Evolutionary conservation across 1,140 invertebrate genomes (phyloP).

Genomic region (Drosophila oshimai): DNA sequence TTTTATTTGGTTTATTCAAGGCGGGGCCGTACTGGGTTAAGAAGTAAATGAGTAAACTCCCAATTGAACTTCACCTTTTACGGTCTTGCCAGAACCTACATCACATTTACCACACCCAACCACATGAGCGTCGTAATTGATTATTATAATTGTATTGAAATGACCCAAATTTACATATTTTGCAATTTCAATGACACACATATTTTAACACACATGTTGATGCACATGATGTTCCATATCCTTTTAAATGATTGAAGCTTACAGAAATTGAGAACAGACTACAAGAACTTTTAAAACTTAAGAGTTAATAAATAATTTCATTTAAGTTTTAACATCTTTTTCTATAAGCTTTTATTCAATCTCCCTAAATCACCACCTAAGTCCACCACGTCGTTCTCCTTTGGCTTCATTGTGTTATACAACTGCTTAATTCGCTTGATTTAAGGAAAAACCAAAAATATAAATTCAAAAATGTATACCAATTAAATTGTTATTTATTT

Average conservation of each 20-base stretch:
- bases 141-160: constrained; percentile 6
- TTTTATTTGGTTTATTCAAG: not conserved
- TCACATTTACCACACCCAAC: not conserved
- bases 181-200: constrained; percentile 23
- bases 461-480: not conserved
- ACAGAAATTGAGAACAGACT: not conserved
- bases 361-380: not conserved
- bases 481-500: not conserved
- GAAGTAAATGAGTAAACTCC: not conserved
- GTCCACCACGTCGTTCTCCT: not conserved
- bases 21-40: not conserved
- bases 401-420: constrained; percentile 32
- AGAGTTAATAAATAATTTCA: not conserved
- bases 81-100: not conserved
- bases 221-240: constrained; percentile 20
- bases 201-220: not conserved
- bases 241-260: not conserved
- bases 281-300: not conserved
- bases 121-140: constrained; percentile 35
- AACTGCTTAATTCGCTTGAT: constrained; percentile 28
- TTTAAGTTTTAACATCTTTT: not conserved
- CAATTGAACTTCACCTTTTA: not conserved
- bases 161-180: constrained; percentile 9
- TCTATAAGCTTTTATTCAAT: not conserved
- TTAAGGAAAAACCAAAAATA: not conserved